Evolutionary conservation across 2,888 invertebrate genomes (phyloP).

Genomic region (Rhagonycha lutea): DNA sequence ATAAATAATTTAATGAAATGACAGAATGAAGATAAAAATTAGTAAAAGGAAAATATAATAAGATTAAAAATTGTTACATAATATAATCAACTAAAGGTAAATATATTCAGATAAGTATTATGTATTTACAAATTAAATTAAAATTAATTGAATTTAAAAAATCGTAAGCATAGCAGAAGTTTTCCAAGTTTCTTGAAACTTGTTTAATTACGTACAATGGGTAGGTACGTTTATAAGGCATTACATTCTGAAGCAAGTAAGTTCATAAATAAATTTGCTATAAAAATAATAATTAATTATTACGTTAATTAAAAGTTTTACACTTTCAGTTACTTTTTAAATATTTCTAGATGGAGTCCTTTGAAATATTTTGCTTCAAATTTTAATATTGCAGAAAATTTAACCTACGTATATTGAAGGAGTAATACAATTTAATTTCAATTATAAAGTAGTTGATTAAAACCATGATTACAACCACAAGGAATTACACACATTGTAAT

Average conservation of each 20-base stretch:
- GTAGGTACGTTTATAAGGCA: not conserved
- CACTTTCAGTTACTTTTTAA: not conserved
- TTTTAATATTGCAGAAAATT: not conserved
- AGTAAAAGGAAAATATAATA: too few species aligned
- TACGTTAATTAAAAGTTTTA: not conserved
- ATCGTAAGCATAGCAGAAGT: not conserved
- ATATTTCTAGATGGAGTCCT: not conserved
- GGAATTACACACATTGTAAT: not conserved
- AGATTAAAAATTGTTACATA: too few species aligned
- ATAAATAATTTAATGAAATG: too few species aligned
- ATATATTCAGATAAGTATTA: not conserved
- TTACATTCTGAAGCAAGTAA: not conserved
- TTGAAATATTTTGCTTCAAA: not conserved
- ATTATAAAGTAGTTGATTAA: not conserved
- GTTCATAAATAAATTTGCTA: not conserved
- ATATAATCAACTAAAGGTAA: not conserved
- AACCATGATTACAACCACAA: not conserved
- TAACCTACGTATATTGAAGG: not conserved
- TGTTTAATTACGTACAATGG: not conserved
- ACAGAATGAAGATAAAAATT: too few species aligned
- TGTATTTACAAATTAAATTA: not conserved
- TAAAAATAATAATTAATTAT: not conserved
- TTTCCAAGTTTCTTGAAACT: not conserved
- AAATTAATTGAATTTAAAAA: not conserved
- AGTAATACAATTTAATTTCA: not conserved